A percentile compares a stretch with the other conserved stretches of the same genome.
phyloP scores from a whole-genome alignment of 2,888 invertebrate genomes.

The Sympetrum striolatum region DNA sequence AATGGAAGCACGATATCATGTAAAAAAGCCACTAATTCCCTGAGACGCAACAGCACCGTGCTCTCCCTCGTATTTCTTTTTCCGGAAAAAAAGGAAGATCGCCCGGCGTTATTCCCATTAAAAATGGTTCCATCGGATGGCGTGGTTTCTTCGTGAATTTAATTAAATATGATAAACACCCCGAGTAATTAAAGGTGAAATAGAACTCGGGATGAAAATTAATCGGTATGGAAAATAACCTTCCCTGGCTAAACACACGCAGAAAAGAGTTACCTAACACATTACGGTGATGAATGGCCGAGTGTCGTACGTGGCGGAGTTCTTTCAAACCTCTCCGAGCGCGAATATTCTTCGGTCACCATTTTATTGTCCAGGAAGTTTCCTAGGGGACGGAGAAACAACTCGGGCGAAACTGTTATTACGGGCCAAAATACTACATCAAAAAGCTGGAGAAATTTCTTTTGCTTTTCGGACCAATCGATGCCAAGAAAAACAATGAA shows the following conservation, averaged over 20 bases:
- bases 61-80: constrained; percentile 19
- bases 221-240: constrained; percentile 38
- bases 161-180: constrained; percentile 41
- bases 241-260: neutral
- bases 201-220: constrained; percentile 21
- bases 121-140: constrained; percentile 29
- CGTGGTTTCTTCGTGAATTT: constrained; percentile 43
- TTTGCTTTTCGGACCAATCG: neutral
- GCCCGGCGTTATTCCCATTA: constrained; percentile 32
- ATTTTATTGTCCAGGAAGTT: neutral
- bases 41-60: constrained; percentile 27
- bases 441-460: neutral
- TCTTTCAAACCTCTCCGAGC: neutral
- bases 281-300: constrained; percentile 12
- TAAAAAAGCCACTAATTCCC: constrained; percentile 35
- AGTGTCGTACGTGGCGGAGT: neutral
- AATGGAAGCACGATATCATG: constrained; percentile 30
- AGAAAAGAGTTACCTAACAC: constrained; percentile 10
- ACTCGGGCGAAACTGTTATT: no score
- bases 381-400: neutral
- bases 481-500: no score
- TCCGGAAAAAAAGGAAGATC: neutral
- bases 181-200: neutral
- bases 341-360: neutral
- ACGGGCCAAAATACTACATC: neutral